Conservation (phyloP, 2,113 vertebrate species). For the Corvus hawaiiensis region DNA sequence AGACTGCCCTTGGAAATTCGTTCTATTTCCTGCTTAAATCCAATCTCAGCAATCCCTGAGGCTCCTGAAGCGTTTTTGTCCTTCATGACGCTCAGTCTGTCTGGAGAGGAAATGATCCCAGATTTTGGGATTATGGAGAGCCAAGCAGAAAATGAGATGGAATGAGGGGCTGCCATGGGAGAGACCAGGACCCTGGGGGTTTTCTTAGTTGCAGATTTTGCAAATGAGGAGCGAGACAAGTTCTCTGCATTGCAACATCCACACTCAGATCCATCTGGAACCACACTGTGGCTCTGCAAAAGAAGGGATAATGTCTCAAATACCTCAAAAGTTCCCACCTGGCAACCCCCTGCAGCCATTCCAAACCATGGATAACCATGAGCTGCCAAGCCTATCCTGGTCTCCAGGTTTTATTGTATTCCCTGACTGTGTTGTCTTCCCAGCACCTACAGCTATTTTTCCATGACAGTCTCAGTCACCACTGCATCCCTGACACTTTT, state of each 20-base stretch:
- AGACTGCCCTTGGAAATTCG: neutral
- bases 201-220: neutral
- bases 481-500: neutral
- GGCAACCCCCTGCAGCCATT: neutral
- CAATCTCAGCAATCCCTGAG: neutral
- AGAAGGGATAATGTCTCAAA: rapidly evolving
- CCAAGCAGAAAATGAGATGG: neutral
- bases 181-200: neutral
- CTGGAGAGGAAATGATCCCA: neutral
- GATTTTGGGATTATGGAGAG: neutral
- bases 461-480: neutral
- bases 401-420: neutral
- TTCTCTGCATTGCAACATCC: neutral
- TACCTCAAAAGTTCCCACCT: neutral
- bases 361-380: neutral
- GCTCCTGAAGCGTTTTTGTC: neutral
- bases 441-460: neutral
- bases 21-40: neutral
- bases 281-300: neutral
- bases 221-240: neutral
- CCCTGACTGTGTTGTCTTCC: neutral
- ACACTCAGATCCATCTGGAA: neutral
- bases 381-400: neutral
- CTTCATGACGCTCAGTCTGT: neutral
- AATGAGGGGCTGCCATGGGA: neutral